Percentiles rank a stretch among this genome's conserved stretches.
Conservation (phyloP, 2,113 vertebrate genomes). For the Seriola quinqueradiata region DNA sequence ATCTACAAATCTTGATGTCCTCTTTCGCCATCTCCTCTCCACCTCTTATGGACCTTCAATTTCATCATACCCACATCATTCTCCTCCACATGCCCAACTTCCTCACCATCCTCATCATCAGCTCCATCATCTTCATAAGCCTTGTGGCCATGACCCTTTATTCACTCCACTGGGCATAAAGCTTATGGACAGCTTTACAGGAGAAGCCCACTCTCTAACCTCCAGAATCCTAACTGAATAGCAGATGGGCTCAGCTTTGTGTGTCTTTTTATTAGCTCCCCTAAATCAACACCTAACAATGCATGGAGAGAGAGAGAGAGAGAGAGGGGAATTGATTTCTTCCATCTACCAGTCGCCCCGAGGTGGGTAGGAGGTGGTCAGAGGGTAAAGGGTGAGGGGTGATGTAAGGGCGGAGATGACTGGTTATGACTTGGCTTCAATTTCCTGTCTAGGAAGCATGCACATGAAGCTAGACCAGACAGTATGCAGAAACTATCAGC, state of each 20-base stretch:
- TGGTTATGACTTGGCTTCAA: conserved; percentile 70
- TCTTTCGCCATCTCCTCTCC: neutral
- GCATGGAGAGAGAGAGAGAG: conserved; percentile 56
- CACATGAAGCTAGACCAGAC: conserved; percentile 40
- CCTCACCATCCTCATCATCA: conserved; percentile 64
- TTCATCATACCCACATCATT: conserved; percentile 54
- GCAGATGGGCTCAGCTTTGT: conserved; percentile 82
- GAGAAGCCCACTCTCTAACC: conserved; percentile 77
- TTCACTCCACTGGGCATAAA: conserved; percentile 72
- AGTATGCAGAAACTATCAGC: conserved; percentile 30
- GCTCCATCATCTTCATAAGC: conserved; percentile 56
- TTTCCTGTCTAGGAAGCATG: conserved; percentile 61
- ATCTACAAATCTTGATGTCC: conserved; percentile 1
- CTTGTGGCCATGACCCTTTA: conserved; percentile 74
- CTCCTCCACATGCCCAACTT: conserved; percentile 39
- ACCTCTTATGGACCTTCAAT: conserved; percentile 46
- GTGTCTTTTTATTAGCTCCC: conserved; percentile 82
- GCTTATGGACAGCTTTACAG: conserved; percentile 79
- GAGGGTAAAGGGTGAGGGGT: conserved; percentile 70
- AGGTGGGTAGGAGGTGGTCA: conserved; percentile 73
- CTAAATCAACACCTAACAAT: conserved; percentile 85
- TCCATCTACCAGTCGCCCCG: conserved; percentile 67
- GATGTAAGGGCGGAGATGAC: conserved; percentile 61
- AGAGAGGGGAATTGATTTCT: conserved; percentile 79
- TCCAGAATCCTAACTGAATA: conserved; percentile 78